These are phyloP conservation scores for Ametastegia equiseti DNA, from an alignment of 2,888 invertebrate species.

Conservation along the genomic window DNA sequence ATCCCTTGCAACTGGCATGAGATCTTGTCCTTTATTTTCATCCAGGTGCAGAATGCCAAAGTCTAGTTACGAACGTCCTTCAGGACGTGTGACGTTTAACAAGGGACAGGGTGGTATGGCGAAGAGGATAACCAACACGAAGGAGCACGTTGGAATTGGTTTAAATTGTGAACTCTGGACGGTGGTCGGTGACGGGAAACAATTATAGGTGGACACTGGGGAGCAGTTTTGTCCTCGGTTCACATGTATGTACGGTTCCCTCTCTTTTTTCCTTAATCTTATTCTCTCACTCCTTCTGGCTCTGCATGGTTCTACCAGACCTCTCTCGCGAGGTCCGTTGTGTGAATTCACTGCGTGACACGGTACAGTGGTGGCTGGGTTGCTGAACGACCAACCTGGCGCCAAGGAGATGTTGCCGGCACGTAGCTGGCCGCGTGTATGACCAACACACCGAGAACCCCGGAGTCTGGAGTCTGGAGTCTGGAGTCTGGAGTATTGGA, in stretches of 20 bases:
- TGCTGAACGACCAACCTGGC: constrained; percentile 68
- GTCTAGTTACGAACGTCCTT: constrained; percentile 42
- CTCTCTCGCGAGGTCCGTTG: background rate
- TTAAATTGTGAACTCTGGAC: constrained; percentile 41
- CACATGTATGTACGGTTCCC: constrained; percentile 38
- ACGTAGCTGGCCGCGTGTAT: constrained; percentile 58
- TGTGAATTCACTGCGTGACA: constrained; percentile 40
- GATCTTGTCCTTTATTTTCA: background rate
- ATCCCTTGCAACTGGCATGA: too few relatives aligned
- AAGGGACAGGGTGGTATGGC: constrained; percentile 23
- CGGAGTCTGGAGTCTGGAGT: background rate
- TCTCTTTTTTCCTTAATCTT: background rate
- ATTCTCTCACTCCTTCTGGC: background rate
- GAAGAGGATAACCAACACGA: constrained; percentile 25
- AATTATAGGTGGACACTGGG: constrained; percentile 39
- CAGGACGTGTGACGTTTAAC: constrained; percentile 24
- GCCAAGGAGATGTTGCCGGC: constrained; percentile 70
- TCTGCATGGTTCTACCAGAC: background rate
- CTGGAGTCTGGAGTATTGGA: background rate
- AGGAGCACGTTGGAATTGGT: constrained; percentile 31
- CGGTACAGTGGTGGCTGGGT: constrained; percentile 48
- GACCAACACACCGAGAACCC: constrained; percentile 38
- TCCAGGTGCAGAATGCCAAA: background rate
- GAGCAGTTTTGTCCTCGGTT: constrained; percentile 43
- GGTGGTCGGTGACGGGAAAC: constrained; percentile 37